Evolutionary conservation across 2,888 invertebrate genomes (phyloP).

Genomic region (Drosophila kanekoi): DNA sequence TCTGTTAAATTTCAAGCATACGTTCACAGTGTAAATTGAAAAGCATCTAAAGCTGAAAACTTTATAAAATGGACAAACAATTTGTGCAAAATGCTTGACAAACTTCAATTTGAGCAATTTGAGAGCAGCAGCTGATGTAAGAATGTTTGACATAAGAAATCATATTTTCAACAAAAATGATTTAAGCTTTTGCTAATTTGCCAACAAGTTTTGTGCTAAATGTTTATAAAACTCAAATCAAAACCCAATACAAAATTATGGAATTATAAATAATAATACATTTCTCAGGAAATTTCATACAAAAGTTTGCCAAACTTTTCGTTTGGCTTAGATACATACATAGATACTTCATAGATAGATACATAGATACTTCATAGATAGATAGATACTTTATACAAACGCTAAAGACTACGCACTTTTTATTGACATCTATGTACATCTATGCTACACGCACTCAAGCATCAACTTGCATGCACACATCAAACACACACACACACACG

Average conservation of each 20-base stretch:
- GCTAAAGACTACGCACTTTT: background rate
- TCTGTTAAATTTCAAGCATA: background rate
- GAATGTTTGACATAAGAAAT: background rate
- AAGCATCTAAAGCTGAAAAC: background rate
- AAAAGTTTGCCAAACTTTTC: background rate
- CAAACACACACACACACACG: slow-evolving; percentile 29
- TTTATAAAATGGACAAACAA: background rate
- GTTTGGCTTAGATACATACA: background rate
- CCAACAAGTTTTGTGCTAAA: background rate
- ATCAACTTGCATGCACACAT: slow-evolving; percentile 37
- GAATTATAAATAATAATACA: background rate
- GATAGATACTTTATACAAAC: no score
- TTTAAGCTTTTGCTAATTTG: background rate
- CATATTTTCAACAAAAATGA: no score
- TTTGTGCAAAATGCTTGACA: background rate
- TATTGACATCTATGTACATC: background rate
- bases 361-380: background rate
- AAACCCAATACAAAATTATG: background rate
- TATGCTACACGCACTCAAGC: slow-evolving; percentile 17
- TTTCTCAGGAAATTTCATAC: background rate
- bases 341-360: background rate
- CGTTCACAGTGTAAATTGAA: background rate
- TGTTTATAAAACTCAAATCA: background rate
- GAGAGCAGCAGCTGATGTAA: background rate
- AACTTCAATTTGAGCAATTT: background rate